Percentiles rank a stretch among this genome's conserved stretches.
phyloP scores from a whole-genome alignment of 2,113 vertebrate species.

The Colossoma macropomum region DNA sequence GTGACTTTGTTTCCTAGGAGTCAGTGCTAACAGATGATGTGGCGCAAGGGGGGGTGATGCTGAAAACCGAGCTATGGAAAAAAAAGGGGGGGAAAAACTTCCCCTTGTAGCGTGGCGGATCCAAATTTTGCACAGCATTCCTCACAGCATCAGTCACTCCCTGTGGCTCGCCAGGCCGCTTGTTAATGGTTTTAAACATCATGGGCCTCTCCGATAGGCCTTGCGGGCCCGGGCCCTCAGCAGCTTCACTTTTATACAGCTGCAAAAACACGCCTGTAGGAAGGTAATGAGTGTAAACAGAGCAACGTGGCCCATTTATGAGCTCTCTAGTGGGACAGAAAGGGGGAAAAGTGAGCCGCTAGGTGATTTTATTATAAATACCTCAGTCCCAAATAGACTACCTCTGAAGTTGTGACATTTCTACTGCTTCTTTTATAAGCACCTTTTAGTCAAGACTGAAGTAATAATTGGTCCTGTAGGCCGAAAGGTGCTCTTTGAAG shows the following conservation, averaged over 20 bases:
- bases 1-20: slow-evolving; percentile 11
- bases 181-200: slow-evolving; percentile 60
- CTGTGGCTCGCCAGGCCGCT: slow-evolving; percentile 46
- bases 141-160: slow-evolving; percentile 63
- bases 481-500: not conserved
- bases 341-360: not conserved
- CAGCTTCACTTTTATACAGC: slow-evolving; percentile 51
- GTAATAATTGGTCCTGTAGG: not conserved
- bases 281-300: slow-evolving; percentile 55
- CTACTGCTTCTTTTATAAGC: not conserved
- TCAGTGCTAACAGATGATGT: slow-evolving; percentile 65
- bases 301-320: slow-evolving; percentile 26
- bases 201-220: not conserved
- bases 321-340: not conserved
- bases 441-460: not conserved
- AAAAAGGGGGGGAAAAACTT: slow-evolving; percentile 31
- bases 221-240: slow-evolving; percentile 30
- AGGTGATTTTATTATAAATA: not conserved
- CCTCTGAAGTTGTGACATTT: not conserved
- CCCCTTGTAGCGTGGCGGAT: slow-evolving; percentile 56
- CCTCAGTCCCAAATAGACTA: not conserved
- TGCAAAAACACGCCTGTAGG: slow-evolving; percentile 51
- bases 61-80: slow-evolving; percentile 13
- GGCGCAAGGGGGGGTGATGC: slow-evolving; percentile 58
- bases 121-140: slow-evolving; percentile 64